These are phyloP conservation scores for Acrobeloides nanus DNA, from an alignment of 2,888 invertebrate genomes.

Conservation along the genomic window DNA sequence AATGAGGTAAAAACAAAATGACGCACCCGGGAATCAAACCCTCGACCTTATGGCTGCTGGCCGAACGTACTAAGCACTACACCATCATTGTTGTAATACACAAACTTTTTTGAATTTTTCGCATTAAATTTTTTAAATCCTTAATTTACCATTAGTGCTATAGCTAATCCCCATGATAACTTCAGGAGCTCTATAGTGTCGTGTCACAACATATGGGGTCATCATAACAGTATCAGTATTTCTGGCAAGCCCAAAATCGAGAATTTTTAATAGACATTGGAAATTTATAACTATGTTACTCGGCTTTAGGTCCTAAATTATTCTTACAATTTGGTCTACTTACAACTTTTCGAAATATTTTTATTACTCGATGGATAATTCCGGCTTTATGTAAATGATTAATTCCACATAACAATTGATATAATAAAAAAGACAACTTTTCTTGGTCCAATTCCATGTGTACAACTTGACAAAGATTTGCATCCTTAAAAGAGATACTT, in stretches of 20 bases:
- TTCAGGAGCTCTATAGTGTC: slow-evolving; percentile 97
- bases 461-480: slow-evolving; percentile 96
- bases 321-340: not conserved
- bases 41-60: no score
- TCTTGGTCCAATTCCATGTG: slow-evolving; percentile 99
- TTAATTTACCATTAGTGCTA: slow-evolving; percentile 72
- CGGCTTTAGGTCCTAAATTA: slow-evolving; percentile 87
- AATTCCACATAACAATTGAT: slow-evolving; percentile 99
- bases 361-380: slow-evolving; percentile 48
- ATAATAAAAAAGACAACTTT: slow-evolving; percentile 95
- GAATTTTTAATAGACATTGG: slow-evolving; percentile 95
- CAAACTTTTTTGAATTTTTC: no score
- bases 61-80: no score
- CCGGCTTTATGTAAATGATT: slow-evolving; percentile 98
- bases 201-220: slow-evolving; percentile 98
- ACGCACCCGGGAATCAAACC: no score
- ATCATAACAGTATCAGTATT: slow-evolving; percentile 91
- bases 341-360: not conserved
- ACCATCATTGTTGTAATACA: no score
- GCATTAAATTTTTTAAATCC: not conserved
- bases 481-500: no score
- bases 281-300: slow-evolving; percentile 99
- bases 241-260: slow-evolving; percentile 95
- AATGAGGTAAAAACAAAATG: no score
- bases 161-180: slow-evolving; percentile 79